These are phyloP conservation scores for Ibycter americanus DNA, from an alignment of 2,797 vertebrate species.

Conservation along the genomic window DNA sequence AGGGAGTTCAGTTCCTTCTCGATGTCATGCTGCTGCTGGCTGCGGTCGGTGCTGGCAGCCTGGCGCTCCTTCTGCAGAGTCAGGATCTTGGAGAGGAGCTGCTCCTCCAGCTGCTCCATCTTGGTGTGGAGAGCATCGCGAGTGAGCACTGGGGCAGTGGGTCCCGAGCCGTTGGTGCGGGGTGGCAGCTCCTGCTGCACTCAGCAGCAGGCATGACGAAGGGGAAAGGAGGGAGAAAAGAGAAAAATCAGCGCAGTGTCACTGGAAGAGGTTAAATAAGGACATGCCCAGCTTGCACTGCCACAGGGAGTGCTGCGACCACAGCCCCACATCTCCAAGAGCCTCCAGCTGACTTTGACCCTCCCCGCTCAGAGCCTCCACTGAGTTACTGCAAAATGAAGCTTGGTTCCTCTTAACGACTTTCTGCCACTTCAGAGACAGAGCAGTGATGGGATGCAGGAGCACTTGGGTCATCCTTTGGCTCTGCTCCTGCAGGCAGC, in stretches of 20 bases:
- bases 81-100: conserved; percentile 91
- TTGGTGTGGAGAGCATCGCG: conserved; percentile 78
- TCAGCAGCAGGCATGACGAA: accelerated
- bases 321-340: background rate
- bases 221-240: background rate
- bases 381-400: background rate
- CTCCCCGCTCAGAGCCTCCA: background rate
- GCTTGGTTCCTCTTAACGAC: background rate
- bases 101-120: conserved; percentile 90
- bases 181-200: conserved; percentile 87
- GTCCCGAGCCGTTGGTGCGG: conserved; percentile 71
- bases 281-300: background rate
- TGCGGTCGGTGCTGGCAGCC: conserved; percentile 80
- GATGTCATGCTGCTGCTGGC: conserved; percentile 85
- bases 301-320: background rate
- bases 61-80: conserved; percentile 90
- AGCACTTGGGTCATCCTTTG: background rate
- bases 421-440: background rate
- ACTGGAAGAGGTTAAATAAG: background rate
- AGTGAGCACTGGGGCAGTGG: background rate
- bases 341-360: background rate
- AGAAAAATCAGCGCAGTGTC: background rate
- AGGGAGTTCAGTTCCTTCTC: conserved; percentile 87
- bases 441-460: background rate
- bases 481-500: background rate